phyloP scores from a whole-genome alignment of 2,888 invertebrate species.

The Drosophila atroscutellata region DNA sequence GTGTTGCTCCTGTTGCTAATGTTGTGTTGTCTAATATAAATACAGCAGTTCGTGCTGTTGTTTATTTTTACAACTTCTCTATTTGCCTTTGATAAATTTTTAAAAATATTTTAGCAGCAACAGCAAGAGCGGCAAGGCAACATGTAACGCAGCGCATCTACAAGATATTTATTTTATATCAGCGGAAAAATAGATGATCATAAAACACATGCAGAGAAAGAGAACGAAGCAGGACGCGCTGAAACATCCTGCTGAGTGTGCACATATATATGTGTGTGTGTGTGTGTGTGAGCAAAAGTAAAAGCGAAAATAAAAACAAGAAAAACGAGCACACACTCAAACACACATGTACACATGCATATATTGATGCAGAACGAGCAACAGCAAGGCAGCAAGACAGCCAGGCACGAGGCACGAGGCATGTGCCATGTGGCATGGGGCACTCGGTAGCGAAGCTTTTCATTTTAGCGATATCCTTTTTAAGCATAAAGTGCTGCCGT shows the following conservation, averaged over 20 bases:
- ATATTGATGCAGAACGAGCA: slow-evolving; percentile 20
- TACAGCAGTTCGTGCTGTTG: slow-evolving; percentile 33
- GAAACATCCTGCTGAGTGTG: slow-evolving; percentile 72
- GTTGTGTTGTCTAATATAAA: slow-evolving; percentile 14
- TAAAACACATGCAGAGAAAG: slow-evolving; percentile 75
- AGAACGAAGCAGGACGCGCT: slow-evolving; percentile 25
- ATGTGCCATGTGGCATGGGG: slow-evolving; percentile 9
- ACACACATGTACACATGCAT: slow-evolving; percentile 36
- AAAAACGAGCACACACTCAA: slow-evolving; percentile 39
- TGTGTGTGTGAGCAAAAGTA: slow-evolving; percentile 58
- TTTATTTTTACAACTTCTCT: slow-evolving; percentile 69
- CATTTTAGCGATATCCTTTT: slow-evolving; percentile 83
- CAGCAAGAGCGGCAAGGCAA: slow-evolving; percentile 19
- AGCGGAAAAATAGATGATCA: slow-evolving; percentile 80
- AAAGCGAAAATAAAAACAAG: slow-evolving; percentile 66
- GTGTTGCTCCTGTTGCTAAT: slow-evolving; percentile 27
- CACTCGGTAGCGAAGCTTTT: slow-evolving; percentile 75
- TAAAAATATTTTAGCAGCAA: slow-evolving; percentile 74
- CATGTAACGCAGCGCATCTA: slow-evolving; percentile 70
- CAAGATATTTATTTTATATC: slow-evolving; percentile 81
- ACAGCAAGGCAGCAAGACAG: slow-evolving; percentile 1
- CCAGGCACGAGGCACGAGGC: slow-evolving; percentile 12
- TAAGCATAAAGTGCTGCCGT: slow-evolving; percentile 82
- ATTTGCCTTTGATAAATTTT: slow-evolving; percentile 80
- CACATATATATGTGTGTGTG: slow-evolving; percentile 18